Base-by-base conservation (phyloP, 2,113 vertebrate genomes). In the Seriola aureovittata region DNA sequence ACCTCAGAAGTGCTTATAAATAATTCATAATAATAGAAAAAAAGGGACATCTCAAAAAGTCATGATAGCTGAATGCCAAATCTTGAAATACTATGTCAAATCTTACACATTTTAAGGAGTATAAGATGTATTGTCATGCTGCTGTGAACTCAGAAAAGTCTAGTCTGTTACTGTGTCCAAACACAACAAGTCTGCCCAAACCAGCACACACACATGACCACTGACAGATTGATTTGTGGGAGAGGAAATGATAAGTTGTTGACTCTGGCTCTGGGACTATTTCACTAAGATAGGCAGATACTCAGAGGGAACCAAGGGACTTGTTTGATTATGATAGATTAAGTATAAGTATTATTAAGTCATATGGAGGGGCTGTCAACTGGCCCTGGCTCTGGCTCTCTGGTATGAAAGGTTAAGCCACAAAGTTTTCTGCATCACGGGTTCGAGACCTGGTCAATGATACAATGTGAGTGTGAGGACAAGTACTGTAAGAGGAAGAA, bases 241-340 rank as follows among this genome's bases (percentile, higher is more conserved):
- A 84, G 68, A 81, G 82, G 71, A 85, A 90, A 87, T 34, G 48
- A 81, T 82, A 82, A 90, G 17, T 52, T 88, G 88, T 82, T 88
- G 74, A 76, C 85, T 91, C 69, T 88, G 81, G 84, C 78, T 76
- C 58, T 77, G 34, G 36, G 34, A 59, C 6, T 66, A 68, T 83
- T 90, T 75, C 29, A 64, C 64, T 78, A 78, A 82, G 85, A 88
- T 63, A 71, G 63, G 70, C 10, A 75, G 38, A 78, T 66, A 67
- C 42, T 81, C 50, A 57, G 21, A 72, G 55, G 16, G 36, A 69
- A 54, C 5, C 68, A 65, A 46, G 48, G 60, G 71, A 72, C 29
- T n/a, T 73, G 38, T 83, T 80, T 81, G 40, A 88, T 88, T 71
- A 74, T 87, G 81, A 88, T 23, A 11, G 59, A 86, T 84, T 62